These are phyloP conservation scores for Xestia sexstrigata DNA, from an alignment of 2,888 invertebrate genomes.

Conservation along the genomic window DNA sequence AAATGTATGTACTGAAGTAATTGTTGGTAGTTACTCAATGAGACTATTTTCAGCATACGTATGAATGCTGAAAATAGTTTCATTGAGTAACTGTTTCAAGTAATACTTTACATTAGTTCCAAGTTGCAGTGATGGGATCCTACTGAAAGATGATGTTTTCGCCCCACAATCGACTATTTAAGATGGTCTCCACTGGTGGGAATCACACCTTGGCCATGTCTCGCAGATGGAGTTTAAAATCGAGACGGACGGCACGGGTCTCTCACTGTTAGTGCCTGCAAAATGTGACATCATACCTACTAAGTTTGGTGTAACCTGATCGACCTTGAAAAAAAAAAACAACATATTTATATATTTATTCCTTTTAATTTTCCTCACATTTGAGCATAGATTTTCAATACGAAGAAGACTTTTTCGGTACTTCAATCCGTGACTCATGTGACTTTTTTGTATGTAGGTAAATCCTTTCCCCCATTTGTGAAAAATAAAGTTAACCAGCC, in stretches of 20 bases:
- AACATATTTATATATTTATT: background rate
- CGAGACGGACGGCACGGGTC: background rate
- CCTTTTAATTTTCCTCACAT: background rate
- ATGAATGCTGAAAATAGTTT: no score
- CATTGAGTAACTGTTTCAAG: no score
- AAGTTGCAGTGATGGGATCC: background rate
- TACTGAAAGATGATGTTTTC: background rate
- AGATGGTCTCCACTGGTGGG: background rate
- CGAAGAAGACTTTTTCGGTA: background rate
- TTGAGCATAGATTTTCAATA: conserved; percentile 6
- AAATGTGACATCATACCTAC: background rate
- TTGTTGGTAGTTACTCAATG: conserved; percentile 6
- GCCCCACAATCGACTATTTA: background rate
- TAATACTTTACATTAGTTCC: background rate
- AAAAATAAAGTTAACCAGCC: background rate
- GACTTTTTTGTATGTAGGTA: conserved; percentile 41
- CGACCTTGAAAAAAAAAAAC: background rate
- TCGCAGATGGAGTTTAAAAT: background rate
- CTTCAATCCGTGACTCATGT: conserved; percentile 34
- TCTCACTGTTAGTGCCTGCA: background rate
- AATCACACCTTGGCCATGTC: background rate
- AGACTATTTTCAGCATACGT: background rate
- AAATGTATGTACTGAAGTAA: background rate
- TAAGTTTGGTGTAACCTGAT: background rate
- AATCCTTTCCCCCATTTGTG: conserved; percentile 38